Percentiles rank a stretch among this genome's conserved stretches.
phyloP scores from a whole-genome alignment of 2,888 invertebrate species.

The Eulithis testata region DNA sequence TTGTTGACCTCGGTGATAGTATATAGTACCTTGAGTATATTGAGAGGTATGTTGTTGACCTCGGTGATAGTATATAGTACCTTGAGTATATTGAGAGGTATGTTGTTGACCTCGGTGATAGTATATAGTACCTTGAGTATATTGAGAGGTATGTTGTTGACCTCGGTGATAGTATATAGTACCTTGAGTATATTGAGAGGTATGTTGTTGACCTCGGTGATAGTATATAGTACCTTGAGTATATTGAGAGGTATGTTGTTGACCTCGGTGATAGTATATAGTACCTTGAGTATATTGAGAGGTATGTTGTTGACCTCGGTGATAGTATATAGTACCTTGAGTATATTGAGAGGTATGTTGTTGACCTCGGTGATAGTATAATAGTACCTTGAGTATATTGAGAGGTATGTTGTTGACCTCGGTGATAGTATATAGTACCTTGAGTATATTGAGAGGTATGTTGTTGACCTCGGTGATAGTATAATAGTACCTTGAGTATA shows the following conservation, averaged over 20 bases:
- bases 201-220: no score
- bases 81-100: no score
- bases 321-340: no score
- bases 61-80: constrained; percentile 93
- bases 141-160: constrained; percentile 93
- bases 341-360: constrained; percentile 91
- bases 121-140: no score
- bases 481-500: constrained; percentile 84
- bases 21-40: no score
- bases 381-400: constrained; percentile 84
- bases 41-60: constrained; percentile 94
- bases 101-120: no score
- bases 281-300: constrained; percentile 84
- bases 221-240: no score
- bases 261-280: constrained; percentile 96
- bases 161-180: constrained; percentile 94
- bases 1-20: no score
- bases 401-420: no score
- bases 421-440: no score
- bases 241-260: constrained; percentile 93
- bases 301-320: no score
- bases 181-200: no score
- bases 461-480: constrained; percentile 97
- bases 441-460: constrained; percentile 90
- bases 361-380: constrained; percentile 97